phyloP scores from a whole-genome alignment of 1,140 invertebrate genomes.

The Agrilus planipennis region DNA sequence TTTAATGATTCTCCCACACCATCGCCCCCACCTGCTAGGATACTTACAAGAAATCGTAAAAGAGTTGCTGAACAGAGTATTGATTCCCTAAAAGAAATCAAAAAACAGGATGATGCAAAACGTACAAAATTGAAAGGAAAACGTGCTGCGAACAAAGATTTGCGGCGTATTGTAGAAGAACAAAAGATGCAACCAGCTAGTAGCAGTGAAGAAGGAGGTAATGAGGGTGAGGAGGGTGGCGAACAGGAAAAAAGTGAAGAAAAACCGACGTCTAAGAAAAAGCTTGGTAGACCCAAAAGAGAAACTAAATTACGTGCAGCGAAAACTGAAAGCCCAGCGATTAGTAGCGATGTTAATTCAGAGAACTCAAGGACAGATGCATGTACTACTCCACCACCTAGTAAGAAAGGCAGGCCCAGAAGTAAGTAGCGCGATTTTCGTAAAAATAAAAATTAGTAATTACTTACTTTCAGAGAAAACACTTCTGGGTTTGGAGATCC shows the following conservation, averaged over 20 bases:
- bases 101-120: slow-evolving; percentile 26
- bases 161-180: slow-evolving; percentile 45
- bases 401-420: neutral
- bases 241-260: slow-evolving; percentile 9
- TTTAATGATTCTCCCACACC: neutral
- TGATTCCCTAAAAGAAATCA: slow-evolving; percentile 10
- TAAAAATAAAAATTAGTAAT: neutral
- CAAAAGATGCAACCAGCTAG: slow-evolving; percentile 41
- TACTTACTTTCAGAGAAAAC: slow-evolving; percentile 5
- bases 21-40: neutral
- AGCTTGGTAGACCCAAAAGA: no score
- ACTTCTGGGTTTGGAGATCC: slow-evolving; percentile 9
- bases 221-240: slow-evolving; percentile 13
- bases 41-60: slow-evolving; percentile 6
- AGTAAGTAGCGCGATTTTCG: neutral
- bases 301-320: slow-evolving; percentile 4
- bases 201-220: slow-evolving; percentile 44
- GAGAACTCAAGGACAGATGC: slow-evolving; percentile 4
- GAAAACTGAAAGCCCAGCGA: slow-evolving; percentile 12
- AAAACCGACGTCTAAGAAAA: neutral
- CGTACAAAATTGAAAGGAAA: slow-evolving; percentile 29
- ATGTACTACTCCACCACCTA: neutral
- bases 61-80: slow-evolving; percentile 15
- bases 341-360: slow-evolving; percentile 4
- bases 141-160: slow-evolving; percentile 35